Evolutionary conservation across 1,140 invertebrate species (phyloP), one percentile per base, ranked within the genome.

Genomic region (Metaphire vulgaris): DNA sequence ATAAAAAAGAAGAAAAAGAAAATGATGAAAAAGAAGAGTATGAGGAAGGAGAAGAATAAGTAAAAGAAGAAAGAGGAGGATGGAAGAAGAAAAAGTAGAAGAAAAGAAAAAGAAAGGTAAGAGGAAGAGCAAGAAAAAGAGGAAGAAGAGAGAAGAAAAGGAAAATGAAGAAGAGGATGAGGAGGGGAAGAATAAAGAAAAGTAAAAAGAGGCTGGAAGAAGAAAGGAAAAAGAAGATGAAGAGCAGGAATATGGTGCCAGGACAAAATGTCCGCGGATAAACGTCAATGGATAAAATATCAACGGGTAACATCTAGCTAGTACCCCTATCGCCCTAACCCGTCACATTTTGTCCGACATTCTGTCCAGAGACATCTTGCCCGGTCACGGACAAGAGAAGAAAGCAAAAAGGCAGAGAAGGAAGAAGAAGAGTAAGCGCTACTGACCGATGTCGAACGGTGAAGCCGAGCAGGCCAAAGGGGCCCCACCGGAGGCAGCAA

Each of bases 1-100:
- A 28, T 69, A 69, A 26, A 69, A 69, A 26, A 69, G n/a, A 26
- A 28, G 87, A 66, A 41, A n/a, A 74, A 72, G 76, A 70, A 67
- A 30, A 68, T 41, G 65, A 77, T 81, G 85, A 79, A 83, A 83
- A 79, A 74, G 80, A 79, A 34, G 64, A 76, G 32, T 33, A 69
- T 33, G 74, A 74, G 30, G 30, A 69, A 26, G 30, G 14, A 14
- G n/a, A 69, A 26, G 26, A 30, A 14, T 6, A 26, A 69, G 26
- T 2, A 26, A 30, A 69, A 12, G 2, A 69, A 14, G 67, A 69
- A 69, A 69, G 26, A 69, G 67, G 2, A 69, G 30, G 2, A 69
- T 6, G 6, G 67, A 26, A 69, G 30, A 69, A 2, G 2, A 26
- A 69, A 14, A 26, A 14, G n/a, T 2, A 12, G 30, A 26, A 69